Percentiles rank a stretch among this genome's conserved stretches.
These are phyloP conservation scores for Mormyrops boulengeri DNA, from an alignment of 2,797 vertebrate genomes.

Conservation along the genomic window DNA sequence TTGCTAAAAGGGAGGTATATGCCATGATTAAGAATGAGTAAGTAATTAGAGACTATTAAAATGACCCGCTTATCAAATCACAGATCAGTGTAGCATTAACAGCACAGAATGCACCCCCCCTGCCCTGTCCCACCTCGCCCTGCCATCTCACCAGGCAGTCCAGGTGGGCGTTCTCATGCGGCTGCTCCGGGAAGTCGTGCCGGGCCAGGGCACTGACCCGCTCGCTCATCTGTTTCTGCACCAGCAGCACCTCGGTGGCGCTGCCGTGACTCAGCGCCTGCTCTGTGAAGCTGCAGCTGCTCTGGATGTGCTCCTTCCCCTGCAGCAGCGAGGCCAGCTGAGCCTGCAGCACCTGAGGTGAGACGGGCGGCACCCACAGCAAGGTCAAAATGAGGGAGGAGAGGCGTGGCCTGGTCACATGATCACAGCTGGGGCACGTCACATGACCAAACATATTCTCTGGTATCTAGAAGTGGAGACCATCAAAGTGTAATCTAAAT, in stretches of 20 bases:
- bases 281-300: conserved; percentile 86
- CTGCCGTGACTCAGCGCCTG: conserved; percentile 74
- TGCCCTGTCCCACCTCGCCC: neutral
- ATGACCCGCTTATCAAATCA: neutral
- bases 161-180: conserved; percentile 87
- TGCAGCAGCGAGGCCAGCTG: conserved; percentile 78
- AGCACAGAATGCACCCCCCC: neutral
- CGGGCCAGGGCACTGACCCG: conserved; percentile 74
- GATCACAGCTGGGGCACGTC: neutral
- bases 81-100: neutral
- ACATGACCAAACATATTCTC: neutral
- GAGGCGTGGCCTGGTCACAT: neutral
- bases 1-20: no score
- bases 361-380: neutral
- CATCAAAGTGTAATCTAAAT: neutral
- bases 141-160: conserved; percentile 65
- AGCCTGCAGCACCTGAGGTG: conserved; percentile 72
- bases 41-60: neutral
- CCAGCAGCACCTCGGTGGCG: conserved; percentile 77
- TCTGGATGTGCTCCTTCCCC: conserved; percentile 88
- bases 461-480: neutral
- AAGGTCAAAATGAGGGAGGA: neutral
- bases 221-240: conserved; percentile 93
- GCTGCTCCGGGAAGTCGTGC: conserved; percentile 79
- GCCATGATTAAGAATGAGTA: neutral